A percentile compares a stretch with the other conserved stretches of the same genome.
Evolutionary conservation across 2,797 vertebrate species (phyloP).

Genomic region (Thaleichthys pacificus): DNA sequence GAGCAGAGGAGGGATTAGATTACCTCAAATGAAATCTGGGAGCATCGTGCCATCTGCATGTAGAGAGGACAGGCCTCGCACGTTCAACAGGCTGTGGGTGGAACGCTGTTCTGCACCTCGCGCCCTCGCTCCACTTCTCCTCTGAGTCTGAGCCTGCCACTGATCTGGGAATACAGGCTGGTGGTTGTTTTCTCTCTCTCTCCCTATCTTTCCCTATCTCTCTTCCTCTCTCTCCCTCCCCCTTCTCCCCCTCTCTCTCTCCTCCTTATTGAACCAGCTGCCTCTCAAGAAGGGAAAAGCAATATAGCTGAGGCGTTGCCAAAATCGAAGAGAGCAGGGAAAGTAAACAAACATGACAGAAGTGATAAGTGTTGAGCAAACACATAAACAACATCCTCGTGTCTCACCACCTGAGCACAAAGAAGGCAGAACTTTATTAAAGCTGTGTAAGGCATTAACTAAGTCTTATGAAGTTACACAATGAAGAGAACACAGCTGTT

Average conservation of each 20-base stretch:
- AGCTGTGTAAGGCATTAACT: slow-evolving; percentile 47
- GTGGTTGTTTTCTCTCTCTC: too few relatives aligned
- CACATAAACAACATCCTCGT: slow-evolving; percentile 71
- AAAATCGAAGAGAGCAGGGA: slow-evolving; percentile 75
- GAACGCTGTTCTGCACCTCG: slow-evolving; percentile 77
- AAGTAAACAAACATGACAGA: slow-evolving; percentile 80
- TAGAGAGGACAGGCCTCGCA: slow-evolving; percentile 82
- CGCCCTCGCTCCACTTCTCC: slow-evolving; percentile 68
- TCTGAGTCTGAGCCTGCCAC: slow-evolving; percentile 69
- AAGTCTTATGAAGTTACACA: slow-evolving; percentile 49
- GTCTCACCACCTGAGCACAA: slow-evolving; percentile 67
- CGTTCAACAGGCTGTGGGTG: slow-evolving; percentile 89
- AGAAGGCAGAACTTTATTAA: slow-evolving; percentile 74
- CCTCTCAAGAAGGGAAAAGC: slow-evolving; percentile 85
- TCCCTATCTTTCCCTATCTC: background rate
- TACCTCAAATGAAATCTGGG: slow-evolving; percentile 99
- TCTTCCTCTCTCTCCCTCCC: slow-evolving; percentile 17
- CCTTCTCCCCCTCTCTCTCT: slow-evolving; percentile 28
- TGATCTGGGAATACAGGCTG: slow-evolving; percentile 82
- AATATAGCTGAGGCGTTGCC: slow-evolving; percentile 74
- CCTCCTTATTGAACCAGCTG: slow-evolving; percentile 94
- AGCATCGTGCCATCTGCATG: slow-evolving; percentile 98
- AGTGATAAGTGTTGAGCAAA: slow-evolving; percentile 82
- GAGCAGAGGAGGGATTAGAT: slow-evolving; percentile 99
- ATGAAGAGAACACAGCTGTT: slow-evolving; percentile 30